Conservation (phyloP, 2,888 invertebrate genomes). For the Epinotia bilunana region DNA sequence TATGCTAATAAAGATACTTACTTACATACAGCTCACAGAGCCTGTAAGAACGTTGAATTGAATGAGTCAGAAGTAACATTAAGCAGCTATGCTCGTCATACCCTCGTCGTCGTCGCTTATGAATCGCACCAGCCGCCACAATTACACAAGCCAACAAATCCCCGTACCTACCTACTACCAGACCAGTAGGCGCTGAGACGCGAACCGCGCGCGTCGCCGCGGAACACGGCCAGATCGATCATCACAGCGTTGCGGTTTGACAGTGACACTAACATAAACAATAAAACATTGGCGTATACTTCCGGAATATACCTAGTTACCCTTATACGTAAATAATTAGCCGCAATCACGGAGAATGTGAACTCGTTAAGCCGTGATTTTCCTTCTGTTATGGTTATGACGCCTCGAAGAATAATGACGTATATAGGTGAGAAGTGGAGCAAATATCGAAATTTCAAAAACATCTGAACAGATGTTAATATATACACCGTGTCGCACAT, state of each 20-base stretch:
- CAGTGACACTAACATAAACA: neutral
- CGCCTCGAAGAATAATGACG: slow-evolving; percentile 21
- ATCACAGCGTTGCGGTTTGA: neutral
- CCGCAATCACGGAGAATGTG: neutral
- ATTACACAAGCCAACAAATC: slow-evolving; percentile 3
- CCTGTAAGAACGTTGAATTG: too few species aligned
- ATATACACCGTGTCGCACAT: too few species aligned
- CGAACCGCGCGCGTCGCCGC: slow-evolving; percentile 1
- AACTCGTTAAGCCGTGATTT: neutral
- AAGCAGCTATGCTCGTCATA: too few species aligned
- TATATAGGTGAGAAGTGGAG: slow-evolving; percentile 24
- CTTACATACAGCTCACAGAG: too few species aligned
- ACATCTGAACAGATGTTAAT: neutral
- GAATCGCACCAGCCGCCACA: neutral
- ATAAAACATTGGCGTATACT: neutral
- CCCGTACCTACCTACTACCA: neutral
- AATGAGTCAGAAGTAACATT: too few species aligned
- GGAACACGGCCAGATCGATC: neutral
- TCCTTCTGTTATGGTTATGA: neutral
- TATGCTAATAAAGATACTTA: too few species aligned
- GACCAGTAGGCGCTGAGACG: slow-evolving; percentile 8
- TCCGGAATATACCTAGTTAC: neutral
- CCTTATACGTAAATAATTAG: neutral
- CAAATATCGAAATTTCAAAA: slow-evolving; percentile 3
- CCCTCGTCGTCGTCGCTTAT: neutral